Conservation (phyloP, 2,113 vertebrate species). For the Pygoscelis adeliae region DNA sequence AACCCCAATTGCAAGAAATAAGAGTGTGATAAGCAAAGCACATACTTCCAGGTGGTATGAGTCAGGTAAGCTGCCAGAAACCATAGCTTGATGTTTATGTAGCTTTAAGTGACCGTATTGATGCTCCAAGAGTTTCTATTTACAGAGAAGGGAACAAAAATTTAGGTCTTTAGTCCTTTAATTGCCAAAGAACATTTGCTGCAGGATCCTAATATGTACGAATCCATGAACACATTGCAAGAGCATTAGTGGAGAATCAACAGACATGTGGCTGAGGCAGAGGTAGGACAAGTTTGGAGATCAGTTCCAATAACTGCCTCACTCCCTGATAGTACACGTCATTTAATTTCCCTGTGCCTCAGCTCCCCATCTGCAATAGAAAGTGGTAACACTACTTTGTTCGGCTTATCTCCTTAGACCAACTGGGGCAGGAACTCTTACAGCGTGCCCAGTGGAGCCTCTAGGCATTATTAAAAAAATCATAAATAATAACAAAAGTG, state of each 20-base stretch:
- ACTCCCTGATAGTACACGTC: neutral
- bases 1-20: neutral
- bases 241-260: neutral
- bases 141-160: neutral
- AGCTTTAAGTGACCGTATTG: neutral
- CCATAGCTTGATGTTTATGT: neutral
- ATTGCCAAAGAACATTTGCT: neutral
- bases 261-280: neutral
- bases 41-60: neutral
- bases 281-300: neutral
- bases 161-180: neutral
- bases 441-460: neutral
- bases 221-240: neutral
- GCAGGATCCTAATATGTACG: neutral
- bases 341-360: neutral
- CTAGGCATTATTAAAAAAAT: neutral
- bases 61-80: neutral
- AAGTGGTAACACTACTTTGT: neutral
- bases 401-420: neutral
- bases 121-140: neutral
- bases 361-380: neutral
- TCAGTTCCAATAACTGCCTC: neutral
- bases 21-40: neutral
- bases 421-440: neutral
- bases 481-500: neutral